Evolutionary conservation across 2,113 vertebrate species (phyloP), one percentile per base, ranked within the genome.

Genomic region (Colinus virginianus): DNA sequence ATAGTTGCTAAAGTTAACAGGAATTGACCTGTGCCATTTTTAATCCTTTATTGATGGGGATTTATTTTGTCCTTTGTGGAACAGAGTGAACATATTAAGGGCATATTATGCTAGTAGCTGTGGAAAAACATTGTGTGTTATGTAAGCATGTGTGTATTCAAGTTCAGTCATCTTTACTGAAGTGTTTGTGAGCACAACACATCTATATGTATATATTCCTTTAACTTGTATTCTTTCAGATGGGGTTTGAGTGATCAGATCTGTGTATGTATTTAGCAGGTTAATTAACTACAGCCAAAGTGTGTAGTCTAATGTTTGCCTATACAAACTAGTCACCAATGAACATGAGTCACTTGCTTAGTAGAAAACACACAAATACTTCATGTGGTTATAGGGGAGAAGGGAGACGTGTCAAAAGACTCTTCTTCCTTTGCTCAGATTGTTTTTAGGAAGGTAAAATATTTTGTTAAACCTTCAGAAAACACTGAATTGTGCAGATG

Each of bases 41-140:
- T 96, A 96, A 87, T 96, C 76, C 94, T 88, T 67, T 95, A 95
- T 95, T 95, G 96, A 95, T 93, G 83, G 72, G 63, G 32, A 68
- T 84, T 93, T 90, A 68, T 96, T 96, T 94, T 95, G 92, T 88
- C 88, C 87, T 95, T 95, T 92, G 70, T 94, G 93, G 84, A 91
- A 88, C 49, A 66, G 63, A 67, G 74, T 91, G 93, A 97, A 78
- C 63, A 43, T 96, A 92, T 88, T 96, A 96, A 95, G 90, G 92
- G 38, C 95, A 78, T 91, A 81, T 94, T 93, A 72, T 85, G 69
- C 91, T 96, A 86, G 64, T 95, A 96, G 87, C 92, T 93, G 88
- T 96, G 95, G 87, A 90, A 87, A 90, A 90, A 78, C 92, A 53
- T 62, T 40, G 20, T 78, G n/a, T 53, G 46, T 96, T 95, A 88